These are phyloP conservation scores for Podiceps cristatus DNA, from an alignment of 2,113 vertebrate genomes.

Conservation along the genomic window DNA sequence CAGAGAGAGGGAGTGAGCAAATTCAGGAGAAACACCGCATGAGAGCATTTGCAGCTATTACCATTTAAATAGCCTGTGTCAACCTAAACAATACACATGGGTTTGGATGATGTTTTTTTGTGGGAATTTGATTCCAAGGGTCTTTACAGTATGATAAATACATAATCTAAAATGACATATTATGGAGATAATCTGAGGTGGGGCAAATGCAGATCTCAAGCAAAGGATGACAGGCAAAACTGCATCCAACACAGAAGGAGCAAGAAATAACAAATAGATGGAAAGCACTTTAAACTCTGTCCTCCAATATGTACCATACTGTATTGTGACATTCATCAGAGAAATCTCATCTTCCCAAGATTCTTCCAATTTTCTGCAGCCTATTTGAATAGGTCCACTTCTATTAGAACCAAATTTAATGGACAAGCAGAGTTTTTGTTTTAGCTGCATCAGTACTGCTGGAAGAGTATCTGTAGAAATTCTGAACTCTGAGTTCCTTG, in stretches of 20 bases:
- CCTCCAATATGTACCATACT: not conserved
- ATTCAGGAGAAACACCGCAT: not conserved
- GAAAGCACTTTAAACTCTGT: not conserved
- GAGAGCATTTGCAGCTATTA: slow-evolving; percentile 9
- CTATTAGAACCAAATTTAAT: not conserved
- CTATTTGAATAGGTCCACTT: not conserved
- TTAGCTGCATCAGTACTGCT: not conserved
- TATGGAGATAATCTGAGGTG: not conserved
- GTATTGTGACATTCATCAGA: slow-evolving; percentile 7
- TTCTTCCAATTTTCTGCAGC: slow-evolving; percentile 3
- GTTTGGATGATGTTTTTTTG: slow-evolving; percentile 24
- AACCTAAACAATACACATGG: slow-evolving; percentile 24
- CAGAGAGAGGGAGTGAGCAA: not conserved
- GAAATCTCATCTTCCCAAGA: slow-evolving; percentile 31
- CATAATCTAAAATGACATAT: not conserved
- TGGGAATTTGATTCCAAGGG: slow-evolving; percentile 18
- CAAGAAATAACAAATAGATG: not conserved
- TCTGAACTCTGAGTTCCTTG: not conserved
- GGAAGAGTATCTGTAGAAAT: not conserved
- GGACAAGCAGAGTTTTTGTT: not conserved
- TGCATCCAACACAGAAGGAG: not conserved
- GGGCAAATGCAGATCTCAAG: not conserved
- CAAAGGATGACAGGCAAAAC: not conserved
- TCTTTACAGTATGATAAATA: not conserved
- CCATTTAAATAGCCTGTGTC: slow-evolving; percentile 65